A percentile compares a stretch with the other conserved stretches of the same genome.
phyloP scores from a whole-genome alignment of 2,888 invertebrate genomes.

The Linnaemya tessellans region DNA sequence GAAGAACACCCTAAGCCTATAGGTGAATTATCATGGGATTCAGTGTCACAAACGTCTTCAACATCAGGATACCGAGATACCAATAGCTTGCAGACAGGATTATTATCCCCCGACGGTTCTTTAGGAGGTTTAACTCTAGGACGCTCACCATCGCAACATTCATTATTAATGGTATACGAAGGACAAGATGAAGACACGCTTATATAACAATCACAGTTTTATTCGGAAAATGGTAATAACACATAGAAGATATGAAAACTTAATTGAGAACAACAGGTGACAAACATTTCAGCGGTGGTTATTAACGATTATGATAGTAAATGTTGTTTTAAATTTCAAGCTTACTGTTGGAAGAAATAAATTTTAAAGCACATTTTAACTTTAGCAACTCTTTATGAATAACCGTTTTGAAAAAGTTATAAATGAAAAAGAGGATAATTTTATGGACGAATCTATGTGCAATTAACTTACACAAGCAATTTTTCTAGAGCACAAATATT shows the following conservation, averaged over 20 bases:
- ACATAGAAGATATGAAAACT: background rate
- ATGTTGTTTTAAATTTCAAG: background rate
- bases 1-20: slow-evolving; percentile 79
- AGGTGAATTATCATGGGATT: slow-evolving; percentile 91
- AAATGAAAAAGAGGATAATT: background rate
- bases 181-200: slow-evolving; percentile 94
- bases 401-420: background rate
- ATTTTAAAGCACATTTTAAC: background rate
- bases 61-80: slow-evolving; percentile 93
- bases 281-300: background rate
- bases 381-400: background rate
- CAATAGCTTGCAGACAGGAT: slow-evolving; percentile 84
- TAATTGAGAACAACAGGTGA: slow-evolving; percentile 15
- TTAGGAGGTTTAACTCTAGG: slow-evolving; percentile 87
- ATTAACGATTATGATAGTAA: background rate
- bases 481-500: background rate
- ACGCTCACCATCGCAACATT: slow-evolving; percentile 90
- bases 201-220: slow-evolving; percentile 85
- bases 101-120: slow-evolving; percentile 84
- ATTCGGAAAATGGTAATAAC: slow-evolving; percentile 38
- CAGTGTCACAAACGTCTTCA: slow-evolving; percentile 92
- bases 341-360: too few species aligned
- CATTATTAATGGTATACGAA: slow-evolving; percentile 90
- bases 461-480: background rate
- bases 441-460: background rate